A percentile compares a stretch with the other conserved stretches of the same genome.
Evolutionary conservation across 2,888 invertebrate species (phyloP).

Genomic region (Synergus japonicus): DNA sequence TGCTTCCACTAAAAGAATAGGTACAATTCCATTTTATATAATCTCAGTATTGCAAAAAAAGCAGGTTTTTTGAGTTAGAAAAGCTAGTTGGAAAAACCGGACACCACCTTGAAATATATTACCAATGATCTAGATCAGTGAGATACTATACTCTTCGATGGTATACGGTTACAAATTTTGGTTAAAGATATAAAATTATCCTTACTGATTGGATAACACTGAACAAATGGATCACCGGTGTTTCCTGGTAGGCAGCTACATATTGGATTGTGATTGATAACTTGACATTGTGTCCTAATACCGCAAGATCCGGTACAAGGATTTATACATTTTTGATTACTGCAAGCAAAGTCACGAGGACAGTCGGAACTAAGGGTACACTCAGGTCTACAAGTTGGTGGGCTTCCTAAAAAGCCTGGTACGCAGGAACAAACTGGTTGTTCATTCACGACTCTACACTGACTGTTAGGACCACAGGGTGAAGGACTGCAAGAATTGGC

Average conservation of each 20-base stretch:
- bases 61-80: background rate
- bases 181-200: conserved; percentile 33
- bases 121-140: conserved; percentile 55
- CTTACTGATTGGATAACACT: conserved; percentile 64
- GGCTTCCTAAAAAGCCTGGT: conserved; percentile 74
- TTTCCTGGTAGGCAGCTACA: conserved; percentile 77
- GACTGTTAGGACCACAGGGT: conserved; percentile 80
- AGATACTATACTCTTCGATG: no score
- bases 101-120: background rate
- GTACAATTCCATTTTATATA: background rate
- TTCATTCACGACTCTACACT: conserved; percentile 78
- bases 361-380: conserved; percentile 79
- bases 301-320: conserved; percentile 79
- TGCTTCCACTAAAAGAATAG: conserved; percentile 35
- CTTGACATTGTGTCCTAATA: conserved; percentile 77
- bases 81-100: background rate
- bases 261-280: conserved; percentile 78
- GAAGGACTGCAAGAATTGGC: conserved; percentile 76
- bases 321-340: conserved; percentile 77
- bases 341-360: conserved; percentile 74
- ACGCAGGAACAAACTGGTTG: conserved; percentile 79
- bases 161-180: background rate
- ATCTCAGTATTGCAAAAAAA: background rate
- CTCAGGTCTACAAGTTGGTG: conserved; percentile 76
- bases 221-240: conserved; percentile 76